These are phyloP conservation scores for Leuciscus waleckii DNA, from an alignment of 2,797 vertebrate species.

Conservation along the genomic window DNA sequence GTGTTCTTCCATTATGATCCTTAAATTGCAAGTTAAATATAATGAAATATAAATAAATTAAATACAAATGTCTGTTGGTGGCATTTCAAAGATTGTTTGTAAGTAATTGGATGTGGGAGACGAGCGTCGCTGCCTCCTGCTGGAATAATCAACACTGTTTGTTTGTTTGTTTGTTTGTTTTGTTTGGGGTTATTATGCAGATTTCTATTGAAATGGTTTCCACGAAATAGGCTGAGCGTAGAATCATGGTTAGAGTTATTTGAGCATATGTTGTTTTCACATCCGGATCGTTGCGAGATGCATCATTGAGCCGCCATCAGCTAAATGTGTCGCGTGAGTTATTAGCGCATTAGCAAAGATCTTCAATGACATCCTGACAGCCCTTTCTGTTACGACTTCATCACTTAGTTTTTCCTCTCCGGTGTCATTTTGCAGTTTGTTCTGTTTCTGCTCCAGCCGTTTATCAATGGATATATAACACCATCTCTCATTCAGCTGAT, in stretches of 20 bases:
- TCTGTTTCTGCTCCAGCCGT: not conserved
- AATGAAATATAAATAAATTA: not conserved
- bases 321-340: conserved; percentile 14
- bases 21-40: not conserved
- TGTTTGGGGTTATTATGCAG: conserved; percentile 19
- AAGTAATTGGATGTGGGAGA: not conserved
- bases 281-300: not conserved
- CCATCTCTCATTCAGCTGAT: not conserved
- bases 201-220: conserved; percentile 6
- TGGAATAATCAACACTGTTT: conserved; percentile 26
- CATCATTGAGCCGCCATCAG: not conserved
- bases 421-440: not conserved
- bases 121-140: not conserved
- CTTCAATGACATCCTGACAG: not conserved
- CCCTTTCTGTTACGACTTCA: not conserved
- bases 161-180: conserved; percentile 18
- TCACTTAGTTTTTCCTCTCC: not conserved
- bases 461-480: not conserved
- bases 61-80: not conserved
- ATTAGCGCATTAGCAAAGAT: not conserved
- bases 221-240: not conserved
- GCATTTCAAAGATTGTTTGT: not conserved
- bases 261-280: conserved; percentile 22
- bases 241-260: not conserved
- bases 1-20: not conserved